A percentile compares a stretch with the other conserved stretches of the same genome.
Evolutionary conservation across 2,797 vertebrate species (phyloP).

Genomic region (Onychomys leucogaster): DNA sequence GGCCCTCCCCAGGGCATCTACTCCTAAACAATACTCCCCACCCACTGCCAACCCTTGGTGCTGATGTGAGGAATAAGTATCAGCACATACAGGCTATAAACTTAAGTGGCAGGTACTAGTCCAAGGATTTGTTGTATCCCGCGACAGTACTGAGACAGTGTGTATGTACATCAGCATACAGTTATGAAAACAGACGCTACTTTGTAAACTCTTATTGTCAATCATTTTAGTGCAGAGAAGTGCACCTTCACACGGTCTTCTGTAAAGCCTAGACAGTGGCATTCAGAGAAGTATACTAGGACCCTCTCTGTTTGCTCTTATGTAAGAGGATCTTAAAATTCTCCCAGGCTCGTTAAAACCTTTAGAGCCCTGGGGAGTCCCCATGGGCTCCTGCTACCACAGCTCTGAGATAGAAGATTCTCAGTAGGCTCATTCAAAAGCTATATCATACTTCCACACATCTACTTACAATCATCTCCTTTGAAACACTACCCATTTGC

Average conservation of each 20-base stretch:
- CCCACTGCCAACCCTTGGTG: neutral
- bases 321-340: neutral
- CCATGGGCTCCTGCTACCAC: neutral
- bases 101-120: neutral
- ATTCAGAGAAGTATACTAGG: neutral
- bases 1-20: too few species aligned
- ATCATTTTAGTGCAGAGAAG: neutral
- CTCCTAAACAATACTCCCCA: neutral
- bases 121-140: neutral
- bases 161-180: neutral
- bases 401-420: neutral
- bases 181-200: neutral
- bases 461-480: neutral
- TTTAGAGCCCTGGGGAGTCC: neutral
- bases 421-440: neutral
- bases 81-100: neutral
- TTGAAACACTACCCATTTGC: neutral
- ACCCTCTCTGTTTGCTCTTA: neutral
- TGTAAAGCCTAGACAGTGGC: neutral
- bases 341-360: neutral
- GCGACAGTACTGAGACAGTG: neutral
- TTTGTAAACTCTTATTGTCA: neutral
- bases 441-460: neutral
- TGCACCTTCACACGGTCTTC: neutral
- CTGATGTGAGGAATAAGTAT: neutral